Conservation (phyloP, 2,888 invertebrate species). For the Laspeyria flexula region DNA sequence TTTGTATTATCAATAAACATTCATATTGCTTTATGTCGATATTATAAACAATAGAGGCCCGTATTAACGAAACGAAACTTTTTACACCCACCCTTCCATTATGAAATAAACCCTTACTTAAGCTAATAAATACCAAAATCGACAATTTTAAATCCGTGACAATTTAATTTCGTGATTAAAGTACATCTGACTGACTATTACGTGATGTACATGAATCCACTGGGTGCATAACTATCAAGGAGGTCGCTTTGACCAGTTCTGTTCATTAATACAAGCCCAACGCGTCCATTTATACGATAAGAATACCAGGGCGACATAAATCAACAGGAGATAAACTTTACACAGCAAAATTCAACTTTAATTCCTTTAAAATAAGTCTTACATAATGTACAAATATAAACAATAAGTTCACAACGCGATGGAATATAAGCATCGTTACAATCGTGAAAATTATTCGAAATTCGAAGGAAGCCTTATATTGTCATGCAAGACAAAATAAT, state of each 20-base stretch:
- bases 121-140: no score
- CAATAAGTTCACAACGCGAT: slow-evolving; percentile 35
- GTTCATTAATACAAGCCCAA: background rate
- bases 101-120: no score
- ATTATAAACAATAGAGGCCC: background rate
- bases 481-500: no score
- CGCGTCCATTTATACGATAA: background rate
- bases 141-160: no score
- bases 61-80: background rate
- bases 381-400: slow-evolving; percentile 57
- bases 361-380: slow-evolving; percentile 38
- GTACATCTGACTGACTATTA: no score
- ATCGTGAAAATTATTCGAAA: background rate
- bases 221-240: background rate
- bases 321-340: slow-evolving; percentile 2
- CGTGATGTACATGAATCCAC: background rate
- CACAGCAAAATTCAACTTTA: slow-evolving; percentile 30
- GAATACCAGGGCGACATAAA: background rate
- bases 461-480: slow-evolving; percentile 5
- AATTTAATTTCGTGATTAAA: no score
- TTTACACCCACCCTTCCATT: no score
- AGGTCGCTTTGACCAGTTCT: background rate
- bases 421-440: slow-evolving; percentile 30
- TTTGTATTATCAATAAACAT: slow-evolving; percentile 1
- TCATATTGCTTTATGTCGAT: slow-evolving; percentile 2